Conservation (phyloP, 2,113 vertebrate species). For the Phylloscopus whistleri region DNA sequence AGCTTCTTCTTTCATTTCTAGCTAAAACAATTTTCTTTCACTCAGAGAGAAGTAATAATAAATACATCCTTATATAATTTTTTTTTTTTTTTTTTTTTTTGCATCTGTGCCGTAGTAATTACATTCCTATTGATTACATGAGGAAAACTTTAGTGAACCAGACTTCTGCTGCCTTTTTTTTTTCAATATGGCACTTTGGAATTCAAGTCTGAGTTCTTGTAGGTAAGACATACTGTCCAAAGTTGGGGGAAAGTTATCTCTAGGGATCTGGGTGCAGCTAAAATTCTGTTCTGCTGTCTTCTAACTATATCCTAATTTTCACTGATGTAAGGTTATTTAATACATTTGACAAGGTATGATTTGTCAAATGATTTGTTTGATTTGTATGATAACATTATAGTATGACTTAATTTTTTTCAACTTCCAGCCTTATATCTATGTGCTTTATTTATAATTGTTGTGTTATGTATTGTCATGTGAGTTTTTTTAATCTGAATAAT, state of each 20-base stretch:
- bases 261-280: background rate
- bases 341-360: background rate
- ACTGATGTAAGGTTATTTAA: background rate
- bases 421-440: background rate
- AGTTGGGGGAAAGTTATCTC: background rate
- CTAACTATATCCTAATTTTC: background rate
- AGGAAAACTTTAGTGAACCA: background rate
- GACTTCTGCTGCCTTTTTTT: background rate
- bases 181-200: background rate
- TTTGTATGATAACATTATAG: background rate
- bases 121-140: background rate
- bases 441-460: background rate
- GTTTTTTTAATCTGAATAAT: background rate
- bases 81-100: background rate
- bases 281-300: background rate
- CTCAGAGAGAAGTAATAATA: background rate
- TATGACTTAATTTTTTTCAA: background rate
- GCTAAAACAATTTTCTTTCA: background rate
- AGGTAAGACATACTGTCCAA: background rate
- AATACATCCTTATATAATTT: background rate
- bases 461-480: background rate
- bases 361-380: no score
- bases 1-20: background rate
- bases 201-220: background rate
- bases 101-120: background rate